Evolutionary conservation across 2,888 invertebrate genomes (phyloP).

Genomic region (Platycnemis pennipes): DNA sequence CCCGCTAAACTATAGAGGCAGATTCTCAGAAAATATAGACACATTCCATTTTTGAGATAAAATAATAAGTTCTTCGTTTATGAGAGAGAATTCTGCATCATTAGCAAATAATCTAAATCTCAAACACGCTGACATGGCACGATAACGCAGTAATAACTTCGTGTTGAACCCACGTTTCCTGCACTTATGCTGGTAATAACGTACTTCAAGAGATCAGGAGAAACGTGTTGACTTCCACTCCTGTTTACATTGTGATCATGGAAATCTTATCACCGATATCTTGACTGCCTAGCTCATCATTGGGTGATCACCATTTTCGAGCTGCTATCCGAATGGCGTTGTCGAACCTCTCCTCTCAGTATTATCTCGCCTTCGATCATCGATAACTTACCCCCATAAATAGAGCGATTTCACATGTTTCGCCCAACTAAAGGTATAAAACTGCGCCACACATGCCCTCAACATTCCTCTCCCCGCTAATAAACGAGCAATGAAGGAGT

Average conservation of each 20-base stretch:
- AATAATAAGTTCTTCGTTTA: too few species aligned
- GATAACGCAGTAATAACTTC: background rate
- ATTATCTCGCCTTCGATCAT: background rate
- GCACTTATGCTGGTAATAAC: too few species aligned
- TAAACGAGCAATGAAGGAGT: background rate
- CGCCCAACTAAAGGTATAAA: background rate
- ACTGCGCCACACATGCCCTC: background rate
- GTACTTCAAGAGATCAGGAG: background rate
- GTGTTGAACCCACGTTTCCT: background rate
- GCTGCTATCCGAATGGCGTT: background rate
- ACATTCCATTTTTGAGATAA: too few species aligned
- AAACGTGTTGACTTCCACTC: background rate
- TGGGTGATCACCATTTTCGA: slow-evolving; percentile 15
- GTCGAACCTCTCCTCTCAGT: background rate
- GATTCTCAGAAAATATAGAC: too few species aligned
- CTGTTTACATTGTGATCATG: background rate
- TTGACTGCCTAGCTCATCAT: slow-evolving; percentile 2
- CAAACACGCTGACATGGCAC: background rate
- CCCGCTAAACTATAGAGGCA: too few species aligned
- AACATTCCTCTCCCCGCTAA: background rate
- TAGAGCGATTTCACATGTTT: background rate
- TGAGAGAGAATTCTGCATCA: background rate
- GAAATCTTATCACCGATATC: background rate
- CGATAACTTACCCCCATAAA: slow-evolving; percentile 13
- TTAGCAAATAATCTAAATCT: background rate